Conservation (phyloP, 1,140 invertebrate species). For the Cydia splendana region DNA sequence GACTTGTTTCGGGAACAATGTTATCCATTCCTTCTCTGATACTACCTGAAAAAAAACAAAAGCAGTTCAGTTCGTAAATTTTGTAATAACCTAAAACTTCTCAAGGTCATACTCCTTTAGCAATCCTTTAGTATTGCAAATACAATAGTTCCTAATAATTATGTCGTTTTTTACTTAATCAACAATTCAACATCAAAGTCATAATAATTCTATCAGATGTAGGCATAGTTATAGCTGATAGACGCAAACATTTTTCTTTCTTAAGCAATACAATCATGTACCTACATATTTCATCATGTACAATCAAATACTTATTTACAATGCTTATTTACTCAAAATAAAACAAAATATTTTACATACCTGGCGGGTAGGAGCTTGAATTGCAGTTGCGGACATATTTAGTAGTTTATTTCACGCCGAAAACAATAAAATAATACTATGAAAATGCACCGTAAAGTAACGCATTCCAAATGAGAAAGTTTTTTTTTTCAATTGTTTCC, state of each 20-base stretch:
- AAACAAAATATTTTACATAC: background rate
- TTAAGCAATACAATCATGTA: background rate
- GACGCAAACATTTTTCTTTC: background rate
- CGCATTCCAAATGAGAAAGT: no score
- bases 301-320: no score
- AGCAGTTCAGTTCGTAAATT: background rate
- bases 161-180: no score
- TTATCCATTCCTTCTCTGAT: constrained; percentile 52
- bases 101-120: no score
- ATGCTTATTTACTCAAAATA: background rate
- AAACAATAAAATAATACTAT: no score
- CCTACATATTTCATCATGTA: background rate
- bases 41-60: constrained; percentile 46
- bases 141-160: no score
- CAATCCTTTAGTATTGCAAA: no score
- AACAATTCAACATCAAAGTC: no score
- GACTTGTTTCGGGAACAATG: constrained; percentile 56
- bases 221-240: background rate
- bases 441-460: no score
- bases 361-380: background rate
- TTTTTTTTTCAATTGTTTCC: no score
- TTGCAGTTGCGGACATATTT: background rate
- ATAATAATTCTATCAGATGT: no score
- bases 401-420: background rate
- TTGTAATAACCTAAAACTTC: no score